These are phyloP conservation scores for Heliconius hewitsoni DNA, from an alignment of 1,140 invertebrate genomes.

Conservation along the genomic window DNA sequence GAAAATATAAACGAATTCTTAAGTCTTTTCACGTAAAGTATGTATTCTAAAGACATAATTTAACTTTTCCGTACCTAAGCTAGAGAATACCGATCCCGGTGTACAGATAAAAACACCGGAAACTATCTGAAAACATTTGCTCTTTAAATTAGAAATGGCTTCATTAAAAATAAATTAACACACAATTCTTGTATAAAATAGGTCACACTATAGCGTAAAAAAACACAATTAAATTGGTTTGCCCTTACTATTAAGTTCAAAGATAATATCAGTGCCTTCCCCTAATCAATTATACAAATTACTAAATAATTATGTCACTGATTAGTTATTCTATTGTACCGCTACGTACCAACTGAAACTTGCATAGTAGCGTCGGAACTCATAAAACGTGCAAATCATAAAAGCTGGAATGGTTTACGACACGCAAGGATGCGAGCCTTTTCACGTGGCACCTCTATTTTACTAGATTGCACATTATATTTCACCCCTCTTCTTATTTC, in stretches of 20 bases:
- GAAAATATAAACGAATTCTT: constrained; percentile 23
- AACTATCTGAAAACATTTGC: too few species aligned
- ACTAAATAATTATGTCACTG: constrained; percentile 37
- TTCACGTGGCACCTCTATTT: constrained; percentile 51
- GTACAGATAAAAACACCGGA: too few species aligned
- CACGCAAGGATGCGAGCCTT: constrained; percentile 61
- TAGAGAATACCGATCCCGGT: too few species aligned
- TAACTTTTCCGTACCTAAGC: too few species aligned
- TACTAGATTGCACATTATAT: constrained; percentile 65
- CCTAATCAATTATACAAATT: constrained; percentile 36
- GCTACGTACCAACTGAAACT: constrained; percentile 49
- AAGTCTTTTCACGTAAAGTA: constrained; percentile 5
- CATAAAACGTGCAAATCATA: constrained; percentile 66
- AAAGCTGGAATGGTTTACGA: constrained; percentile 60
- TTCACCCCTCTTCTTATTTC: constrained; percentile 47
- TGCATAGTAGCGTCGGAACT: constrained; percentile 51
- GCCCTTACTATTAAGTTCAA: neutral
- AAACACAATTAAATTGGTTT: neutral
- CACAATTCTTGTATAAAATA: too few species aligned
- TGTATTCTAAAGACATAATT: neutral
- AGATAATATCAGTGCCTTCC: neutral
- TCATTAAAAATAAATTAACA: too few species aligned
- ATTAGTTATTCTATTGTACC: constrained; percentile 43
- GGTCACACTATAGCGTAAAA: neutral
- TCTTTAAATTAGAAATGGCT: too few species aligned